phyloP scores from a whole-genome alignment of 2,113 vertebrate species.

The Halichoerus grypus region DNA sequence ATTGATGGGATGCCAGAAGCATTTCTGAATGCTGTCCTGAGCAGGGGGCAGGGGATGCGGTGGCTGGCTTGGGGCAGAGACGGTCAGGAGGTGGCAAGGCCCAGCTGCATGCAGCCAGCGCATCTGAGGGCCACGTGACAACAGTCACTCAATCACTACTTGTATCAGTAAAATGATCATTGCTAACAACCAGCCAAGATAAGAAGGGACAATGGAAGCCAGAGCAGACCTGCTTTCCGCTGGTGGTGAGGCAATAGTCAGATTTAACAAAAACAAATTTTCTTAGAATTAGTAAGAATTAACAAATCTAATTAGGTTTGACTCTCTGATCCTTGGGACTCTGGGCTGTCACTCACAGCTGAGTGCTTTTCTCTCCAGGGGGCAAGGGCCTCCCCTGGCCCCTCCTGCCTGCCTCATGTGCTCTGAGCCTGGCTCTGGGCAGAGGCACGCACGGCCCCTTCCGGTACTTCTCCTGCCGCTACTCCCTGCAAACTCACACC shows the following conservation, averaged over 20 bases:
- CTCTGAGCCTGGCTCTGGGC: neutral
- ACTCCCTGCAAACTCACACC: neutral
- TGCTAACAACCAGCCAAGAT: neutral
- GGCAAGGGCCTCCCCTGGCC: fast-evolving
- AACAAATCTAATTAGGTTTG: neutral
- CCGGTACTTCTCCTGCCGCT: neutral
- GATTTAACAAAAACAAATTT: neutral
- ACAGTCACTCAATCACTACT: neutral
- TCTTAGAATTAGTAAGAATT: slow-evolving; percentile 24
- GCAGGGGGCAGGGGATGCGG: fast-evolving
- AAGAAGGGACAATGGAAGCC: neutral
- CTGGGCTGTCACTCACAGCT: neutral
- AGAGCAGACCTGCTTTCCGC: neutral
- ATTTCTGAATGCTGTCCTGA: neutral
- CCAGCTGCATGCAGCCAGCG: neutral
- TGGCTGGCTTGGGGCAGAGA: neutral
- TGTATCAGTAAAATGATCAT: neutral
- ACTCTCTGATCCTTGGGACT: neutral
- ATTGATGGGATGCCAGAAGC: neutral
- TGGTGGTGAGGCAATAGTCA: neutral
- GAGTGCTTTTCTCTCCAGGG: neutral
- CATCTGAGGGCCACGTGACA: neutral
- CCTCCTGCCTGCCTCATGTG: neutral
- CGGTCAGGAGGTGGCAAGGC: neutral
- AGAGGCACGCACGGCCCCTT: neutral